These are phyloP conservation scores for Mionectes macconnelli DNA, from an alignment of 2,113 vertebrate species.

Conservation along the genomic window DNA sequence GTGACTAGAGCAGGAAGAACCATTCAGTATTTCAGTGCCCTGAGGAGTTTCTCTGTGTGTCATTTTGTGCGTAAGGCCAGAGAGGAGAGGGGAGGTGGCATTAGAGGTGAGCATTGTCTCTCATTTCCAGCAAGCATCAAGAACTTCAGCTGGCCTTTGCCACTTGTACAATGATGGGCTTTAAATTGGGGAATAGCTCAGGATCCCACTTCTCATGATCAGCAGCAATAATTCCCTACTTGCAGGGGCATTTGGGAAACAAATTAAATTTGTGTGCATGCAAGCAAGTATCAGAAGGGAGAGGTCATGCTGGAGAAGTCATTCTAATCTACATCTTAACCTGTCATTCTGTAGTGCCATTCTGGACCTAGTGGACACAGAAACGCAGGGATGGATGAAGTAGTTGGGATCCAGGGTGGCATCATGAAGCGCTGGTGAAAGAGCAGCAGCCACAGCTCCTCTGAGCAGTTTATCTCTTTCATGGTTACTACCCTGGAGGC, in stretches of 20 bases:
- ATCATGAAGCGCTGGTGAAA: neutral
- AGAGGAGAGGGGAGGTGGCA: neutral
- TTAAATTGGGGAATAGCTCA: neutral
- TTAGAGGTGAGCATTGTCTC: neutral
- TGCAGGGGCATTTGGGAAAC: neutral
- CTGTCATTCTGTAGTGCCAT: accelerated
- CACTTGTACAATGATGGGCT: neutral
- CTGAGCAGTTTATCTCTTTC: neutral
- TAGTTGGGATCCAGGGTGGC: neutral
- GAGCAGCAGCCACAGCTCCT: neutral
- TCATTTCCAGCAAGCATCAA: neutral
- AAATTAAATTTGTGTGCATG: neutral
- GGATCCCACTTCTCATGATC: neutral
- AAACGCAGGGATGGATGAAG: accelerated
- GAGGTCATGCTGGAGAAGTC: neutral
- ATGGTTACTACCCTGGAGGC: neutral
- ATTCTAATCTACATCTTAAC: neutral
- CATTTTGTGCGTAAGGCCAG: neutral
- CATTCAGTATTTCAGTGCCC: neutral
- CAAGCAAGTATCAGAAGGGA: no score
- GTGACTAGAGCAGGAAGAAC: neutral
- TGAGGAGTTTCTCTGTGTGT: neutral
- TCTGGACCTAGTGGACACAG: neutral
- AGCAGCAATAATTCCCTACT: neutral
- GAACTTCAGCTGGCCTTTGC: neutral